phyloP scores from a whole-genome alignment of 35 echinoderm and acorn worm species.

The Lytechinus variegatus region DNA sequence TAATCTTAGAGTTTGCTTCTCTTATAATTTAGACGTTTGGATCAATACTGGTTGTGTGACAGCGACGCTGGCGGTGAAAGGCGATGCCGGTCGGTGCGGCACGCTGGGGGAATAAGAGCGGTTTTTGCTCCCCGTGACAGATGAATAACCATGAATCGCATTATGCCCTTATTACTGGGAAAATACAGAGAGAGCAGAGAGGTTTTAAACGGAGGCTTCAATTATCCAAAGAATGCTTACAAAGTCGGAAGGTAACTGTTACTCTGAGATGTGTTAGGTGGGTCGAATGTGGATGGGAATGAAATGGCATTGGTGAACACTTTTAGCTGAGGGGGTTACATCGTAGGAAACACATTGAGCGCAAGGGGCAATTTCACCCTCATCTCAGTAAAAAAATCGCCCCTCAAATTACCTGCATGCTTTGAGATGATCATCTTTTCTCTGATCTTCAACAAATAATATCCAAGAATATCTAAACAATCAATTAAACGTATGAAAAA shows the following conservation, averaged over 20 bases:
- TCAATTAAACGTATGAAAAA: too few relatives aligned
- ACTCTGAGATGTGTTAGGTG: background rate
- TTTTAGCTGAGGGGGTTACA: too few relatives aligned
- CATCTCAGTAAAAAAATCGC: too few relatives aligned
- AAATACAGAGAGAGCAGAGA: background rate
- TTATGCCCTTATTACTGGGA: conserved; percentile 45
- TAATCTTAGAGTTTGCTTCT: background rate
- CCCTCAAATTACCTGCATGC: too few relatives aligned
- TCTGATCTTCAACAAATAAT: too few relatives aligned
- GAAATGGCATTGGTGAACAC: background rate
- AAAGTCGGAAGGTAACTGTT: background rate
- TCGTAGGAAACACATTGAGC: too few relatives aligned
- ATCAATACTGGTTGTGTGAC: conserved; percentile 55
- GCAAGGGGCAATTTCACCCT: too few relatives aligned
- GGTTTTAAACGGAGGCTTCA: background rate
- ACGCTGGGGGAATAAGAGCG: conserved; percentile 49
- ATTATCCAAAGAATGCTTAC: background rate
- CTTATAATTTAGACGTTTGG: conserved; percentile 51
- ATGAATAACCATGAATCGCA: conserved; percentile 53
- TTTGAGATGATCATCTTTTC: too few relatives aligned
- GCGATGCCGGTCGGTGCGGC: background rate
- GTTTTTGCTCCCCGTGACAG: conserved; percentile 31
- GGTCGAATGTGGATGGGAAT: background rate
- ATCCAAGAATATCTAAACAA: too few relatives aligned
- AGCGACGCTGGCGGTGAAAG: conserved; percentile 49